Percentiles rank a stretch among this genome's conserved stretches.
These are phyloP conservation scores for Caranx ignobilis DNA, from an alignment of 2,113 vertebrate genomes.

Conservation along the genomic window DNA sequence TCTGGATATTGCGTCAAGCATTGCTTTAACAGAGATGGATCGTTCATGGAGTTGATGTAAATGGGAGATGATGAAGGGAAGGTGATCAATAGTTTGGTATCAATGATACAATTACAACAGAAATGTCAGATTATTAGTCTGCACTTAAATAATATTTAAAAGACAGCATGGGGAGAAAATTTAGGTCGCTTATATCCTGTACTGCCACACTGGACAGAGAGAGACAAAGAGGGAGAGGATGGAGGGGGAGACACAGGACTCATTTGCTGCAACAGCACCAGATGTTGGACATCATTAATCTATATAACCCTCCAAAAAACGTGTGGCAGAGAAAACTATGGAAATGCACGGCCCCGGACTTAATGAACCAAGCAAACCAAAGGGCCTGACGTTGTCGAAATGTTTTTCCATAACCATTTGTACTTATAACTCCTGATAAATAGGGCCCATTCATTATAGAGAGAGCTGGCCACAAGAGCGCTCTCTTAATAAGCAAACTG, in stretches of 20 bases:
- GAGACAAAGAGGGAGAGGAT: background rate
- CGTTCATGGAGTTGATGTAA: background rate
- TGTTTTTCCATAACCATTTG: slow-evolving; percentile 25
- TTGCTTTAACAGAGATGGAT: background rate
- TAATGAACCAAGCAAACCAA: slow-evolving; percentile 18
- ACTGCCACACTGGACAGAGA: background rate
- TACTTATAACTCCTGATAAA: slow-evolving; percentile 15
- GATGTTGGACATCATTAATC: slow-evolving; percentile 32
- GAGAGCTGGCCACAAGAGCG: background rate
- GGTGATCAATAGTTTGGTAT: background rate
- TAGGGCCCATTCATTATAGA: slow-evolving; percentile 13
- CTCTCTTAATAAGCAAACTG: background rate
- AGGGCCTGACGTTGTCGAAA: slow-evolving; percentile 23
- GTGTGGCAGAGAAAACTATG: background rate
- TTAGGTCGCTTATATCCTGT: background rate
- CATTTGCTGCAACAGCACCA: slow-evolving; percentile 8
- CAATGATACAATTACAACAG: background rate
- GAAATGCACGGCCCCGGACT: slow-evolving; percentile 6
- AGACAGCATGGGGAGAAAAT: background rate
- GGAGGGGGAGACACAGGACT: background rate
- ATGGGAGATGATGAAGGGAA: background rate
- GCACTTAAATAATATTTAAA: background rate
- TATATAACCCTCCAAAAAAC: slow-evolving; percentile 11
- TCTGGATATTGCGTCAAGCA: slow-evolving; percentile 6
- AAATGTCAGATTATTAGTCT: slow-evolving; percentile 1